phyloP scores from a whole-genome alignment of 2,113 vertebrate genomes.

The Etia nguti region DNA sequence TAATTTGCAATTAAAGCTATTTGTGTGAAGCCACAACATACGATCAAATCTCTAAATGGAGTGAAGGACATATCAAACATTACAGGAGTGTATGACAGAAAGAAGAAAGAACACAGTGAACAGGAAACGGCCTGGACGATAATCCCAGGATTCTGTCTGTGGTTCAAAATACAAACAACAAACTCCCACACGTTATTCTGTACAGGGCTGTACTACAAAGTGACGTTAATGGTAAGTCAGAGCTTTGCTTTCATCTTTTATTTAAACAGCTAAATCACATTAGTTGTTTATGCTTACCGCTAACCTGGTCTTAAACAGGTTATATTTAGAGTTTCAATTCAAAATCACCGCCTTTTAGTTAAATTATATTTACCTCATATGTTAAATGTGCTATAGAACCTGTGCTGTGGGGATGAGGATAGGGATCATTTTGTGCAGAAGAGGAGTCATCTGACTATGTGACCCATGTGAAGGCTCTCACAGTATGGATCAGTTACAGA shows the following conservation, averaged over 20 bases:
- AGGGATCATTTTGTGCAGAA: background rate
- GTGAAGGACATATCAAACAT: background rate
- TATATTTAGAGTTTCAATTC: background rate
- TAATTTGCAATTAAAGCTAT: background rate
- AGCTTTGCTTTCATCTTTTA: background rate
- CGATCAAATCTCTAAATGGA: rapidly evolving
- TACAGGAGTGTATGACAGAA: background rate
- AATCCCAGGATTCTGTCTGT: background rate
- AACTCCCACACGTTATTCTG: background rate
- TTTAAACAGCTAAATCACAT: background rate
- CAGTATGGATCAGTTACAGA: background rate
- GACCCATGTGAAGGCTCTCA: background rate
- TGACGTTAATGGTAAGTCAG: rapidly evolving
- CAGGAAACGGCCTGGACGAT: rapidly evolving
- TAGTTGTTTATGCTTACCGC: background rate
- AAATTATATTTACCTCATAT: background rate
- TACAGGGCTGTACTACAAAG: background rate
- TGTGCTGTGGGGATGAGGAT: rapidly evolving
- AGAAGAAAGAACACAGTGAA: background rate
- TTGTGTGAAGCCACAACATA: background rate
- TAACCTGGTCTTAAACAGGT: rapidly evolving
- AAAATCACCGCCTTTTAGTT: rapidly evolving
- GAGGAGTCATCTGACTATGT: background rate
- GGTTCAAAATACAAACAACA: rapidly evolving
- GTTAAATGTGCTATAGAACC: background rate